These are phyloP conservation scores for Diplodus sargus DNA, from an alignment of 2,797 vertebrate genomes.

Conservation along the genomic window DNA sequence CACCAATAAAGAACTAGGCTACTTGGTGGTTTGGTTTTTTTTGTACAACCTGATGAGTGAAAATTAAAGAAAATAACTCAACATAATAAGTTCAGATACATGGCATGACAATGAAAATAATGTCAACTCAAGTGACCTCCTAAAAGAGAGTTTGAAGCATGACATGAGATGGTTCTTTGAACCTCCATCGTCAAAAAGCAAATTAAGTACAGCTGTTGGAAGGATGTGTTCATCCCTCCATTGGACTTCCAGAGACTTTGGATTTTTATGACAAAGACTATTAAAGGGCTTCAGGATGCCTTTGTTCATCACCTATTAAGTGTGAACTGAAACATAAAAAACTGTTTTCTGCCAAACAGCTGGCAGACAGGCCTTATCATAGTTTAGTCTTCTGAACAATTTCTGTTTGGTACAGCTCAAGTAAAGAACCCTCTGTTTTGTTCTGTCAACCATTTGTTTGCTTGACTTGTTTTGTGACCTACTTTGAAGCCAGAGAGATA, in stretches of 20 bases:
- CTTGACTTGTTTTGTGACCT: not conserved
- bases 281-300: not conserved
- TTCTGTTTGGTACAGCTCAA: not conserved
- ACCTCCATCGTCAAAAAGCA: not conserved
- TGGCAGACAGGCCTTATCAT: not conserved
- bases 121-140: too few species aligned
- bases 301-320: not conserved
- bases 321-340: not conserved
- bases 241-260: not conserved
- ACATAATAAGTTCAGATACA: not conserved
- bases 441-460: conserved; percentile 11
- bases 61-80: not conserved
- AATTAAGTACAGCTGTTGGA: not conserved
- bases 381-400: not conserved
- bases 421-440: not conserved
- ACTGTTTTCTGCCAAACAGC: not conserved
- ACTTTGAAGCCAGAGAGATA: conserved; percentile 11
- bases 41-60: too few species aligned
- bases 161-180: too few species aligned
- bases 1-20: too few species aligned
- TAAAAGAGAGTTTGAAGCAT: too few species aligned
- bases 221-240: too few species aligned
- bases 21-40: not conserved
- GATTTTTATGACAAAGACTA: not conserved
- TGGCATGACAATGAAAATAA: too few species aligned